Evolutionary conservation across 2,113 vertebrate genomes (phyloP).

Genomic region (Sylvia atricapilla): DNA sequence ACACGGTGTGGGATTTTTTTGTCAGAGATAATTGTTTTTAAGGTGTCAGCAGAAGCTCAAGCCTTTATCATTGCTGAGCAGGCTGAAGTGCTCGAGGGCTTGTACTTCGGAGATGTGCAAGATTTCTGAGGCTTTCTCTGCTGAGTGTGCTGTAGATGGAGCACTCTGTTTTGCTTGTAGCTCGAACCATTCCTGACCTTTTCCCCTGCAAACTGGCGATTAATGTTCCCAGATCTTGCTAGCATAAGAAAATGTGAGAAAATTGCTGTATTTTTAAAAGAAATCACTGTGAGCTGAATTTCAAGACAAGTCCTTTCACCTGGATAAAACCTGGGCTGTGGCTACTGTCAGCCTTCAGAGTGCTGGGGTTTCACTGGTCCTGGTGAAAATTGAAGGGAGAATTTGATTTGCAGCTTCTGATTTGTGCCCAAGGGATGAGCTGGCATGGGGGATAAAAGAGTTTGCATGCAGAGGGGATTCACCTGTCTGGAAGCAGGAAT

Average conservation of each 20-base stretch:
- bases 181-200: neutral
- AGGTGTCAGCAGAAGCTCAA: slow-evolving; percentile 1
- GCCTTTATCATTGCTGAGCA: slow-evolving; percentile 14
- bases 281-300: neutral
- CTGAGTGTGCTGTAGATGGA: neutral
- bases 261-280: neutral
- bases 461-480: too few species aligned
- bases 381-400: neutral
- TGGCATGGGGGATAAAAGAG: neutral
- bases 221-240: neutral
- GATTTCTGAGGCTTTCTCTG: neutral
- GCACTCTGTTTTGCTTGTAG: neutral
- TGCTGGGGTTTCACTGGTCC: neutral
- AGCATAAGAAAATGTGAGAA: neutral
- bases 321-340: neutral
- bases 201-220: neutral
- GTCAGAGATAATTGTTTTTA: neutral
- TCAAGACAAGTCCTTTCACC: neutral
- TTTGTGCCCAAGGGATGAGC: neutral
- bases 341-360: neutral
- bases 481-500: neutral
- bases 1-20: neutral
- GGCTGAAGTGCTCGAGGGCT: slow-evolving; percentile 17
- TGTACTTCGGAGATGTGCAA: neutral
- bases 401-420: neutral